A percentile compares a stretch with the other conserved stretches of the same genome.
phyloP scores from a whole-genome alignment of 2,797 vertebrate species.

The Siniperca scherzeri region DNA sequence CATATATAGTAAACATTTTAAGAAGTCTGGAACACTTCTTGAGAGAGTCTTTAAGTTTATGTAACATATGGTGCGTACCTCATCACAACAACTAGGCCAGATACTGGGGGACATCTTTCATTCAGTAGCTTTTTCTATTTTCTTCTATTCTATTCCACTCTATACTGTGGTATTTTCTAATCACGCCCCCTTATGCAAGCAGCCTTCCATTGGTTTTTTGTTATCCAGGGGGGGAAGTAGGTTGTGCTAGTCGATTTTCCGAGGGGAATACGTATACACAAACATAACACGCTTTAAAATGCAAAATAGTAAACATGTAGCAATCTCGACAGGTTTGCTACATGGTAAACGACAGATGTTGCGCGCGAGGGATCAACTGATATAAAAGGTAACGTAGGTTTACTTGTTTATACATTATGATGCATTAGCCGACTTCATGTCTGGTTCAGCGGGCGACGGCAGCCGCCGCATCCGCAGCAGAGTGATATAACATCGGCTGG shows the following conservation, averaged over 20 bases:
- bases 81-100: background rate
- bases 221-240: conserved; percentile 35
- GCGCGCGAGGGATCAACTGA: conserved; percentile 10
- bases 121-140: background rate
- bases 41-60: background rate
- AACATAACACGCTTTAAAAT: background rate
- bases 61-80: background rate
- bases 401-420: background rate
- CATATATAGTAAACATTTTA: background rate
- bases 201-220: conserved; percentile 36
- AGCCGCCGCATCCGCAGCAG: conserved; percentile 30
- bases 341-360: conserved; percentile 12
- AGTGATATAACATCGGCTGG: conserved; percentile 27
- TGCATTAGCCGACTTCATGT: conserved; percentile 8
- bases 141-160: background rate
- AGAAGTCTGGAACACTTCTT: background rate
- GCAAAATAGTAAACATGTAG: conserved; percentile 52
- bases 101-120: background rate
- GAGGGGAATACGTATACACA: background rate
- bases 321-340: background rate
- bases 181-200: conserved; percentile 52
- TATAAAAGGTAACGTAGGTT: conserved; percentile 61
- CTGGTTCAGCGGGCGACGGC: conserved; percentile 46
- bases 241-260: conserved; percentile 25
- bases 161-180: background rate